Evolutionary conservation across 2,113 vertebrate genomes (phyloP), one percentile per base, ranked within the genome.

Genomic region (Aramus guarauna): DNA sequence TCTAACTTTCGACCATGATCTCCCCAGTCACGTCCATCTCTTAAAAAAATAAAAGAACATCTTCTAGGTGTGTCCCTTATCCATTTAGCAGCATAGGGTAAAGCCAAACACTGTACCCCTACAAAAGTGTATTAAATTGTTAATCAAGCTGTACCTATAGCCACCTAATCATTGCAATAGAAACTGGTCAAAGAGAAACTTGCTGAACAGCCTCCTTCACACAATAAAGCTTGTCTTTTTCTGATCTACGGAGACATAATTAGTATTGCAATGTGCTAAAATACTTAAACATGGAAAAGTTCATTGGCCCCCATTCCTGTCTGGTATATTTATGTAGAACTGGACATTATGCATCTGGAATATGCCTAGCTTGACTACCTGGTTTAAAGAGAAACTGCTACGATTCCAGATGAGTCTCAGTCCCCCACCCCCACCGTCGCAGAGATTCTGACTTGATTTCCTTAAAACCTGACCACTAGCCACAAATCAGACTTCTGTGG

Each of bases 1-100:
- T 99, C 99, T 90, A 99, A 97, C 95, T 99, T 99, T 75, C 98
- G 97, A 37, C 97, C 96, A n/a, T 98, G 98, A 92, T 99, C 99
- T 15, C 94, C 92, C 99, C 99, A 99, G 93, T 99, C 99, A 83
- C 98, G 98, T 48, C 98, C 96, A 39, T 96, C 99, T 97, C 97
- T 99, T 91, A 74, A 94, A 92, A 92, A 90, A 95, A 91, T 92
- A 91, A 93, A 90, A 94, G 92, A 92, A 92, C 50, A 86, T 69
- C 52, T 86, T 94, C 91, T 63, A 86, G 74, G 63, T 48, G 62
- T 32, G 81, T 74, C 60, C 86, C 69, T 45, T 41, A 18, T 52
- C 66, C 75, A 12, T 39, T 71, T 26, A 91, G 80, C 88, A 94
- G 82, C 92, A 60, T 1, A 80, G 72, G 94, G 93, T 85, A 87